Base-by-base conservation (phyloP, 2,113 vertebrate species). In the Poeciliopsis prolifica region DNA sequence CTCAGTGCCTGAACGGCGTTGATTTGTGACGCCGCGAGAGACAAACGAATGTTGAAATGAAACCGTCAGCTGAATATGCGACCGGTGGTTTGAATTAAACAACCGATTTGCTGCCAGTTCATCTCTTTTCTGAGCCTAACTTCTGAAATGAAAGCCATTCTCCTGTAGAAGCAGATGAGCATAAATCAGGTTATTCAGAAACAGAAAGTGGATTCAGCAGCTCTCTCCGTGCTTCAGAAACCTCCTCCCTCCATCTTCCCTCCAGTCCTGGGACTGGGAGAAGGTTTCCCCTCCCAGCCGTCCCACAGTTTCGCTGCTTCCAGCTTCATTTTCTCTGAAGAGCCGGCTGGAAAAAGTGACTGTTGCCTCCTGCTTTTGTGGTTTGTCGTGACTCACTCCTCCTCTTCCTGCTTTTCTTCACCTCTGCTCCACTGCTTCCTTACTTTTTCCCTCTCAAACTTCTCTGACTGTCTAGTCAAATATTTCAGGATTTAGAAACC, bases 331-430 rank as follows among this genome's bases (percentile, higher is more conserved):
- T 78, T 72, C 61, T 82, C 61, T n/a, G 51, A 83, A 82, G 22
- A n/a, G 19, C 65, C 75, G 68, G 79, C 75, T 79, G 89, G 89
- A 91, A 91, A 91, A 89, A 79, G 51, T 89, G 89, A 88, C 61
- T 85, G 86, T 82, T 73, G 61, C 79, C 70, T 44, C 74, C 44
- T 72, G 63, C 54, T 44, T 63, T 44, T 42, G 54, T 74, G 72
- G 72, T 74, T 70, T 0, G 0, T 35, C n/a, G 71, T 85, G 74
- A 68, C 66, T 81, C 78, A 77, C 51, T 79, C 75, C 70, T 28
- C 30, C 30, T 61, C 44, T 62, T 24, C 68, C 48, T 60, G 28
- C 61, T 29, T 65, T 70, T 70, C 17, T 44, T 82, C 72, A 72
- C 76, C 67, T 77, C 65, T 80, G 37, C 35, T 61, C 72, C 44